Evolutionary conservation across 2,888 invertebrate species (phyloP).

Genomic region (Hirudinaria manillensis): DNA sequence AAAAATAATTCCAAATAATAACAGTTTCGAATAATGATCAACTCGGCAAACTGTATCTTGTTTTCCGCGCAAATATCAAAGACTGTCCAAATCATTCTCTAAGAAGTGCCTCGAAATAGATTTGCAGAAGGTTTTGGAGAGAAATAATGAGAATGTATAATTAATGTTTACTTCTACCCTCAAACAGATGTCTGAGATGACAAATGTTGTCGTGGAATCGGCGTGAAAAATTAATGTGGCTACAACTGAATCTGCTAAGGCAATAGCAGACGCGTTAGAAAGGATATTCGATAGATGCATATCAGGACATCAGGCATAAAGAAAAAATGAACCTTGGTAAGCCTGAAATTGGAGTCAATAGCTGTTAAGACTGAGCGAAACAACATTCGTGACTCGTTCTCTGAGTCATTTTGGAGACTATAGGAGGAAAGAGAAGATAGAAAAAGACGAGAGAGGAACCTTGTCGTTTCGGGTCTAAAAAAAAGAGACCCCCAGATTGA

Average conservation of each 20-base stretch:
- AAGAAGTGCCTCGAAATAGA: no score
- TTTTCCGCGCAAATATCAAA: no score
- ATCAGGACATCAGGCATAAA: background rate
- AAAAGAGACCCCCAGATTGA: background rate
- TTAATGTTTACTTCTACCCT: background rate
- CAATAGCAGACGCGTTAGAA: background rate
- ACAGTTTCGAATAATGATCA: no score
- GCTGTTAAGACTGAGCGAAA: background rate
- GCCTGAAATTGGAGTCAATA: constrained; percentile 5
- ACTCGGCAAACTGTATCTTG: no score
- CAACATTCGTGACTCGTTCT: background rate
- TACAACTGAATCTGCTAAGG: background rate
- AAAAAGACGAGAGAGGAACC: background rate
- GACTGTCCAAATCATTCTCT: no score
- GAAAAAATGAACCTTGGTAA: background rate
- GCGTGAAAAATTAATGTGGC: background rate
- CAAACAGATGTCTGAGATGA: constrained; percentile 9
- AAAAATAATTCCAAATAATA: no score
- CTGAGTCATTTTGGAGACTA: constrained; percentile 4
- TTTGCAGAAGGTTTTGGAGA: no score
- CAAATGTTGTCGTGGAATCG: constrained; percentile 12
- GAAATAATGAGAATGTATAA: no score
- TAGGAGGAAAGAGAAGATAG: constrained; percentile 5
- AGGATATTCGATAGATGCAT: background rate
- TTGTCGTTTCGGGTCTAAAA: background rate